These are phyloP conservation scores for Pogona vitticeps DNA, from an alignment of 2,113 vertebrate genomes.

Conservation along the genomic window DNA sequence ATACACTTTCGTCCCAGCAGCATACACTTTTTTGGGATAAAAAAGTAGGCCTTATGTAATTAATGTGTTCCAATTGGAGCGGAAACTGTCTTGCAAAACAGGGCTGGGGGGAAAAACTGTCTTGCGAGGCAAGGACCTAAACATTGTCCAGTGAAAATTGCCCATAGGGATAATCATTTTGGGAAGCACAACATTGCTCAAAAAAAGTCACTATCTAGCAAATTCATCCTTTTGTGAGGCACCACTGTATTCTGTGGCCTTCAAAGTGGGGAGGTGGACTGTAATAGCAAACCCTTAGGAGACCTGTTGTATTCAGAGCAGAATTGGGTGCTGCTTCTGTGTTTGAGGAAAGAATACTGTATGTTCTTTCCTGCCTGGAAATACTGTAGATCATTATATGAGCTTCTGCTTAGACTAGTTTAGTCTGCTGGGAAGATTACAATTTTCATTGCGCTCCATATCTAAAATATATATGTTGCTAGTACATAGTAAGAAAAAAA, in stretches of 20 bases:
- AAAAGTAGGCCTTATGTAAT: too few relatives aligned
- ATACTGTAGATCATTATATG: background rate
- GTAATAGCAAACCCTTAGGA: background rate
- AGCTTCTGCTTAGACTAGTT: background rate
- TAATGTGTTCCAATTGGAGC: too few relatives aligned
- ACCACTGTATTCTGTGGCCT: background rate
- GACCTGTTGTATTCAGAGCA: background rate
- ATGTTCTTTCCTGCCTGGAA: background rate
- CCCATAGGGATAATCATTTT: too few relatives aligned
- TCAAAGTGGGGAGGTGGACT: background rate
- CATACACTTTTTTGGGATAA: too few relatives aligned
- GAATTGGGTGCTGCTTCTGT: background rate
- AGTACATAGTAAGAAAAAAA: constrained; percentile 8
- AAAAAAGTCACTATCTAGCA: too few relatives aligned
- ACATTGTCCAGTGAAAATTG: too few relatives aligned
- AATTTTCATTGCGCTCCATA: background rate
- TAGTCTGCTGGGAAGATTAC: background rate
- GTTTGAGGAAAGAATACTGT: background rate
- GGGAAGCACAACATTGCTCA: too few relatives aligned
- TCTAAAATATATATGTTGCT: constrained; percentile 24
- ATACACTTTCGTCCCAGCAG: too few relatives aligned
- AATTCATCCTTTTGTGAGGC: too few relatives aligned
- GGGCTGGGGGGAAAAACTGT: too few relatives aligned
- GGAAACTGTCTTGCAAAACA: too few relatives aligned
- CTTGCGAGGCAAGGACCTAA: too few relatives aligned